Evolutionary conservation across 2,888 invertebrate genomes (phyloP).

Genomic region (Nemoura dubitans): DNA sequence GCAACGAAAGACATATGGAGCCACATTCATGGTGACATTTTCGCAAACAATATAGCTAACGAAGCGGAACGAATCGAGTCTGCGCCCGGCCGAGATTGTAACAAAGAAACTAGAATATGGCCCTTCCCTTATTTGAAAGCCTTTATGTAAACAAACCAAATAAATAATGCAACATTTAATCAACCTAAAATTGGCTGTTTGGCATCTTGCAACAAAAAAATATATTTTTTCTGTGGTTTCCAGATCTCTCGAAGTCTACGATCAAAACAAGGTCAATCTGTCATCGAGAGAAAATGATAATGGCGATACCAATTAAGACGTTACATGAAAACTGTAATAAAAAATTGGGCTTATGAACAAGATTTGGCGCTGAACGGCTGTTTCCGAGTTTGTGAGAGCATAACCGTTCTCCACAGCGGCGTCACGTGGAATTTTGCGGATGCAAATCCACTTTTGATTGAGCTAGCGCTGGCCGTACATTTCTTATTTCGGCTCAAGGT

Average conservation of each 20-base stretch:
- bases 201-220: neutral
- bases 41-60: neutral
- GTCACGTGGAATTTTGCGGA: neutral
- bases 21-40: neutral
- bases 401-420: neutral
- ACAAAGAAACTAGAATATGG: neutral
- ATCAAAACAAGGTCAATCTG: conserved; percentile 9
- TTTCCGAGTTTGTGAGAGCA: neutral
- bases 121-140: neutral
- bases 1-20: neutral
- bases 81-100: too few species aligned
- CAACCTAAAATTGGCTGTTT: conserved; percentile 21
- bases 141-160: neutral
- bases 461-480: neutral
- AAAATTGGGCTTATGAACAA: neutral
- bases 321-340: neutral
- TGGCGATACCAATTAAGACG: neutral
- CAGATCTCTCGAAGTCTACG: neutral
- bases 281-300: neutral
- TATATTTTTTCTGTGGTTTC: neutral
- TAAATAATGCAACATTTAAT: conserved; percentile 2
- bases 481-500: neutral
- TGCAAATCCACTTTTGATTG: neutral
- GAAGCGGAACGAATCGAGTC: neutral
- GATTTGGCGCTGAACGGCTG: neutral